These are phyloP conservation scores for Mnemiopsis leidyi DNA, from an alignment of 37 sponge, comb jelly and placozoan genomes.

Conservation along the genomic window DNA sequence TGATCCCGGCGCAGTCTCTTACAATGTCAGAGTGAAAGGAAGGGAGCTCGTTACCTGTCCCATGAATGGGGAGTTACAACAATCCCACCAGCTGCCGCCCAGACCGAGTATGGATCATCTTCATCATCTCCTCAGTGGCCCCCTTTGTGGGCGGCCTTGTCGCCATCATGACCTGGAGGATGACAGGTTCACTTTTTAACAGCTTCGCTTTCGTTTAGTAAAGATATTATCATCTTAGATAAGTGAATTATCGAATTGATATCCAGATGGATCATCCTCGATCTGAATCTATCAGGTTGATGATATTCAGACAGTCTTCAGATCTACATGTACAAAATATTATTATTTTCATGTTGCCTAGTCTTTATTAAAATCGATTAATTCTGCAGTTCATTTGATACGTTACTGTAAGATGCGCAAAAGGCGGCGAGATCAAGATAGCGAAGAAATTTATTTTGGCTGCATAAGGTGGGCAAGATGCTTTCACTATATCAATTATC, in stretches of 20 bases:
- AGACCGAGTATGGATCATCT: neutral
- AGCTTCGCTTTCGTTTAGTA: too few species aligned
- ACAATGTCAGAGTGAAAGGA: neutral
- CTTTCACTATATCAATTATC: too few species aligned
- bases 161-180: neutral
- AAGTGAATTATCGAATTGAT: too few species aligned
- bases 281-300: too few species aligned
- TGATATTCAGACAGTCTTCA: too few species aligned
- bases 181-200: too few species aligned
- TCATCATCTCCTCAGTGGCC: conserved; percentile 22
- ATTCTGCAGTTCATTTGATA: conserved; percentile 21
- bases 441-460: neutral
- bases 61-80: neutral
- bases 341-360: too few species aligned
- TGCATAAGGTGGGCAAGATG: neutral
- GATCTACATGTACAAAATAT: too few species aligned
- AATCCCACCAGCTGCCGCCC: neutral
- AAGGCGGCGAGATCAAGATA: conserved; percentile 12
- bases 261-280: too few species aligned
- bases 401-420: conserved; percentile 5
- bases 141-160: conserved; percentile 29
- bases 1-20: neutral
- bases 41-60: neutral
- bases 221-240: too few species aligned
- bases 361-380: too few species aligned